Evolutionary conservation across 2,797 vertebrate genomes (phyloP), one percentile per base, ranked within the genome.

Genomic region (Echeneis naucrates): DNA sequence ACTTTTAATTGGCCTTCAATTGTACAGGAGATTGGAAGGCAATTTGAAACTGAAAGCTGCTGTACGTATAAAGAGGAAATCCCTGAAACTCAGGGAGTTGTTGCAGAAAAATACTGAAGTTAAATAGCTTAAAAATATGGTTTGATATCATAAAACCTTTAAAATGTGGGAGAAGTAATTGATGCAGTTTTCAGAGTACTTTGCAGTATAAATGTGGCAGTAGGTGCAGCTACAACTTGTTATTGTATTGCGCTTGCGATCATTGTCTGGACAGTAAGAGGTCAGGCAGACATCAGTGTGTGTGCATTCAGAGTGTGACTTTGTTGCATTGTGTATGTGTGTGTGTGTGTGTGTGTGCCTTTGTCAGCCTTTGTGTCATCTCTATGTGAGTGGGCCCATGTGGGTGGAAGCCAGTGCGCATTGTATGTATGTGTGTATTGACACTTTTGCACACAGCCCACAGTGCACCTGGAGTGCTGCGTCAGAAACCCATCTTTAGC

Each of bases 401-500:
- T 80, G 76, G 77, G 82, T 14, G 66, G 42, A 35, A 75, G 83
- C 72, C 72, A 81, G 55, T 61, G 30, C 72, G 84, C 63, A 23
- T 21, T 76, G 61, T 70, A 54, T 30, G 30, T 65, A 32, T 52
- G 60, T 80, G 80, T 68, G 83, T 84, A 14, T 82, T 85, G 83
- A 64, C 76, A 75, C 72, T 81, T 75, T 55, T 83, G 71, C 70
- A 59, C 82, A 42, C 69, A 74, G 78, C 85, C 83, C 85, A 88
- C 87, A 68, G 61, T 88, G 83, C 88, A 91, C 89, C 88, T 88
- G 88, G 83, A 81, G 79, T 51, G 74, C 61, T 12, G 68, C 72
- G 47, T 84, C 78, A 84, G 80, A 83, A 82, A 63, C 71, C 83
- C 84, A 74, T 86, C 83, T 89, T 85, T 80, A 86, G 84, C 84